A percentile compares a stretch with the other conserved stretches of the same genome.
phyloP scores from a whole-genome alignment of 2,888 invertebrate species.

The Lymantria dispar region DNA sequence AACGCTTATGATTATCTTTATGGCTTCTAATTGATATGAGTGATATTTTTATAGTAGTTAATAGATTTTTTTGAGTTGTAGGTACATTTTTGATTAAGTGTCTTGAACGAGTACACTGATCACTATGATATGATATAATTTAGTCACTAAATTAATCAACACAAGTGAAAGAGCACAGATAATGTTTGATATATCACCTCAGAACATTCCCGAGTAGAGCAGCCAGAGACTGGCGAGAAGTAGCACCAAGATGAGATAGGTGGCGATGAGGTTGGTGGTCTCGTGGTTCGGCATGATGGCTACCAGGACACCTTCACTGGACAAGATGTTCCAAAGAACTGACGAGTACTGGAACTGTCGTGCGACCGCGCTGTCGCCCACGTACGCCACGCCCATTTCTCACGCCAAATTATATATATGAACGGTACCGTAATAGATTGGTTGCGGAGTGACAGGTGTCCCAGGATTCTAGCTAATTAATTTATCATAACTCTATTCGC shows the following conservation, averaged over 20 bases:
- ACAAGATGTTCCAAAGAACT: conserved; percentile 66
- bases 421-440: conserved; percentile 47
- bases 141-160: neutral
- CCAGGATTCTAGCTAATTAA: conserved; percentile 25
- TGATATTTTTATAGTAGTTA: neutral
- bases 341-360: conserved; percentile 46
- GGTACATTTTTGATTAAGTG: neutral
- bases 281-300: conserved; percentile 81
- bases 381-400: conserved; percentile 52
- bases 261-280: conserved; percentile 86
- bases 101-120: neutral
- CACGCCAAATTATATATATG: conserved; percentile 60
- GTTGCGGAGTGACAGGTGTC: conserved; percentile 46
- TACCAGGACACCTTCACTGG: conserved; percentile 57
- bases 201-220: conserved; percentile 85
- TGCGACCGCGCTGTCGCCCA: conserved; percentile 42
- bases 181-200: conserved; percentile 50
- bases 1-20: neutral
- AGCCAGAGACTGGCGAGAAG: conserved; percentile 86
- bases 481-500: neutral
- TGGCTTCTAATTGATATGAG: neutral
- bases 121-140: neutral
- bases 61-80: neutral
- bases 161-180: neutral
- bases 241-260: conserved; percentile 86